A percentile compares a stretch with the other conserved stretches of the same genome.
These are phyloP conservation scores for Therioaphis trifolii DNA, from an alignment of 2,888 invertebrate species.

Conservation along the genomic window DNA sequence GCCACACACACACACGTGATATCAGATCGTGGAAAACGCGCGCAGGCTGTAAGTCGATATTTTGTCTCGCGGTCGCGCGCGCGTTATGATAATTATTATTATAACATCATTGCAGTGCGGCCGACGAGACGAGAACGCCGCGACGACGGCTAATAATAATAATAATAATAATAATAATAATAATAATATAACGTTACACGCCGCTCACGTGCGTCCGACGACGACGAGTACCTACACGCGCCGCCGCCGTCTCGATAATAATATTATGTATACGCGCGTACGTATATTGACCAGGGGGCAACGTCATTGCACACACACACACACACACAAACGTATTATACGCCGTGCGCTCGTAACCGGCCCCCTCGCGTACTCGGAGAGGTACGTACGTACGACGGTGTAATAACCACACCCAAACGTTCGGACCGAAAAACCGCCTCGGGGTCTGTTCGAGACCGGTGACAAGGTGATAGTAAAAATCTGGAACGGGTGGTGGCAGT, in stretches of 20 bases:
- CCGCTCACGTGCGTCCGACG: background rate
- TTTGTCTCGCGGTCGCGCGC: slow-evolving; percentile 14
- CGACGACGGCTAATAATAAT: background rate
- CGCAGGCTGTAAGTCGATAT: slow-evolving; percentile 28
- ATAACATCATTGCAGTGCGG: background rate
- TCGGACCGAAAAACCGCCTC: slow-evolving; percentile 56
- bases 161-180: background rate
- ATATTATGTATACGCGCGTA: background rate
- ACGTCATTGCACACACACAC: slow-evolving; percentile 16
- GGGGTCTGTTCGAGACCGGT: slow-evolving; percentile 15
- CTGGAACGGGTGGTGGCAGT: slow-evolving; percentile 44
- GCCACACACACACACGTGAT: background rate
- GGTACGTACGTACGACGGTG: too few relatives aligned
- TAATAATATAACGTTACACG: background rate
- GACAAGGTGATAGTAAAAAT: slow-evolving; percentile 54
- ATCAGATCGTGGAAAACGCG: background rate
- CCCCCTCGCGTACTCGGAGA: too few relatives aligned
- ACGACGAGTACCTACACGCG: too few relatives aligned
- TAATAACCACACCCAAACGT: slow-evolving; percentile 57
- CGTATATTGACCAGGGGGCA: slow-evolving; percentile 55
- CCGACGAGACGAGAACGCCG: background rate
- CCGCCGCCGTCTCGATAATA: background rate
- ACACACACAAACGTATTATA: background rate
- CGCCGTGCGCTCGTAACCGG: slow-evolving; percentile 36
- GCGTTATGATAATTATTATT: background rate